Evolutionary conservation across 2,797 vertebrate species (phyloP).

Genomic region (Anguilla megastoma): DNA sequence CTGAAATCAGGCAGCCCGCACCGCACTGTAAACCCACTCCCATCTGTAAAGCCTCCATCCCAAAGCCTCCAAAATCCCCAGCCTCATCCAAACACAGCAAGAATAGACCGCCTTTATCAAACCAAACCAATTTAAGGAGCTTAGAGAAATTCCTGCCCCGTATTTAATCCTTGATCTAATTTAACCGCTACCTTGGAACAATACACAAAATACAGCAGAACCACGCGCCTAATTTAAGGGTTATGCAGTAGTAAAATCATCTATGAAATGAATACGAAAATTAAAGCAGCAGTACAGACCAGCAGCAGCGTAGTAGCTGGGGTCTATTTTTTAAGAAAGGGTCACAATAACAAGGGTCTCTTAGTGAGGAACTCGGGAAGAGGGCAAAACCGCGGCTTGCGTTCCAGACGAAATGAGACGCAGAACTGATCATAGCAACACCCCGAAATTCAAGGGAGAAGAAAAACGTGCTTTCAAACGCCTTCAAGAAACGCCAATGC

Average conservation of each 20-base stretch:
- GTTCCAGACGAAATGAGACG: too few relatives aligned
- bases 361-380: too few relatives aligned
- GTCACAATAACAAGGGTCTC: too few relatives aligned
- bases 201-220: not conserved
- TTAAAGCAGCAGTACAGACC: not conserved
- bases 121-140: not conserved
- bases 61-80: not conserved
- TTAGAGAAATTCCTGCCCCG: not conserved
- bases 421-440: too few relatives aligned
- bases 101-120: not conserved
- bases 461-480: too few relatives aligned
- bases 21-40: not conserved
- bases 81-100: not conserved
- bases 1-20: not conserved
- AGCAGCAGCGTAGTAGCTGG: not conserved
- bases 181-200: not conserved
- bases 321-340: too few relatives aligned
- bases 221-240: not conserved
- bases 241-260: not conserved
- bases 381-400: too few relatives aligned
- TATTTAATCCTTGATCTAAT: not conserved
- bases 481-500: not conserved
- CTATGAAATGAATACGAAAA: not conserved
- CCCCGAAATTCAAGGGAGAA: too few relatives aligned
- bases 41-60: not conserved